These are phyloP conservation scores for Eriosoma lanigerum DNA, from an alignment of 1,140 invertebrate genomes.

Conservation along the genomic window DNA sequence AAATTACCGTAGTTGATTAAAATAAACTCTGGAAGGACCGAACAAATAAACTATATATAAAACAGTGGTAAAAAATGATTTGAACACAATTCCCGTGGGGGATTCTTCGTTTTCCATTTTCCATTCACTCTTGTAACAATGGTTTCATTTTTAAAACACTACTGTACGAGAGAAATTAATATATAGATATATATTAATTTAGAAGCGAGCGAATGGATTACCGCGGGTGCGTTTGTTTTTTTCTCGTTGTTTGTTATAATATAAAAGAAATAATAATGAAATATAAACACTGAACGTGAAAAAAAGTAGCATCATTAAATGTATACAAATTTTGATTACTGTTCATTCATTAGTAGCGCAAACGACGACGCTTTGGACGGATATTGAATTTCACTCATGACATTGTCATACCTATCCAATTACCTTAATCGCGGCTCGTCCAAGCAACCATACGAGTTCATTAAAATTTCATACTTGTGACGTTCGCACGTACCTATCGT, in stretches of 20 bases:
- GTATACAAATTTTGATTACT: slow-evolving; percentile 25
- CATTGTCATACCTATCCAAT: background rate
- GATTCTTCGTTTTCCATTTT: background rate
- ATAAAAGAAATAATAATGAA: slow-evolving; percentile 30
- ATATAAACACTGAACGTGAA: slow-evolving; percentile 14
- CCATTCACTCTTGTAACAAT: background rate
- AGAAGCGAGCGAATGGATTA: background rate
- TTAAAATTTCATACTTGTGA: background rate
- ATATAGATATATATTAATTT: background rate
- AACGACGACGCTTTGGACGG: background rate
- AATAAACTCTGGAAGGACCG: background rate
- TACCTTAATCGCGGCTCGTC: background rate
- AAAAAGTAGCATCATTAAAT: slow-evolving; percentile 19
- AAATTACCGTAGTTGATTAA: background rate
- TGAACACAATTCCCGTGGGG: background rate
- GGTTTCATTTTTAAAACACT: background rate
- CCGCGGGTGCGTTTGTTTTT: background rate
- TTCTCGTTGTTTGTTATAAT: background rate
- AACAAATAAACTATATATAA: background rate
- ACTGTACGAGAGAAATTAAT: background rate
- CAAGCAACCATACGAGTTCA: background rate
- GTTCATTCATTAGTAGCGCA: slow-evolving; percentile 32
- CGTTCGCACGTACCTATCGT: background rate
- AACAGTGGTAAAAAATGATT: background rate
- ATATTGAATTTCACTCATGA: background rate